Base-by-base conservation (phyloP, 1,140 invertebrate species). In the Halictus rubicundus region DNA sequence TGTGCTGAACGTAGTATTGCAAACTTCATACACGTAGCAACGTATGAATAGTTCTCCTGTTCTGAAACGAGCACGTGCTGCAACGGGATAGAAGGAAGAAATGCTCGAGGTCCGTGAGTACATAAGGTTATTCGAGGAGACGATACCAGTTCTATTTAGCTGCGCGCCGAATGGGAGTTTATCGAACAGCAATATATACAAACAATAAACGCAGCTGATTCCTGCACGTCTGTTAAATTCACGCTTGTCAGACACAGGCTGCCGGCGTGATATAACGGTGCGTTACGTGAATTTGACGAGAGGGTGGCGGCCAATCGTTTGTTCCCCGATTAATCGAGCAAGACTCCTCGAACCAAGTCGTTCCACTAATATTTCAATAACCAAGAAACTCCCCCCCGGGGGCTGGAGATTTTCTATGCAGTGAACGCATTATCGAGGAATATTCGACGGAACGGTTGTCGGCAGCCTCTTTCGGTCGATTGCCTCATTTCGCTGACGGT, bases 181-280 rank as follows among this genome's bases (percentile, higher is more conserved):
- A 88, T 85, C 85, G 88, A 89, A 90, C 85, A 23, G 49, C 68
- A 37, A 72, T 75, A 68, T 73, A 59, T 72, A 82, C 87, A 90
- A 89, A 91, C 89, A 89, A 91, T 91, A 87, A 82, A 81, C 74
- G 86, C 80, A 75, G 87, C 87, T 89, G 89, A 90, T 89, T 91
- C 84, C 88, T 89, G 87, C 74, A 81, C 82, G 89, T 88, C 90
- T 70, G 87, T 90, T 90, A 90, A 91, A 92, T 89, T 90, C 79
- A 80, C 87, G 84, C 89, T 82, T 92, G 92, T 93, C 92, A 92
- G 86, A 80, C 68, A 72, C 92, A 93, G 87, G 39, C 87, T 42
- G 66, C 52, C 59, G 59, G 71, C 88, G 85, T 92, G 91, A 92
- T 87, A 88, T 92, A 92, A 93, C 90, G 71, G 78, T 68, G 86